Evolutionary conservation across 2,113 vertebrate species (phyloP).

Genomic region (Sylvilagus bachmani): DNA sequence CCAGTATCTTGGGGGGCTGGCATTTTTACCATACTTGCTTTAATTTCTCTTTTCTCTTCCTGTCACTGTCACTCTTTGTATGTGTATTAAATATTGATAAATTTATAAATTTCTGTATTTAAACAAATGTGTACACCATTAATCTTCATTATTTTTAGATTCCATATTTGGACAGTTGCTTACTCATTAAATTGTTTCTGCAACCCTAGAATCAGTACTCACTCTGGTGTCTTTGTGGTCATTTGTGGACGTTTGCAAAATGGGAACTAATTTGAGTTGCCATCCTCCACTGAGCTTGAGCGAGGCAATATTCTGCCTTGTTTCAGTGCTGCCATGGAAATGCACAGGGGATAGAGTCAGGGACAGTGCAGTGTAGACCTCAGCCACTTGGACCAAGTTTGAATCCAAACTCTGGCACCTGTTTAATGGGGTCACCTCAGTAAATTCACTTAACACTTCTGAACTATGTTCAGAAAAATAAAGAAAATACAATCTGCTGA

Average conservation of each 20-base stretch:
- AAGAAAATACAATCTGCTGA: neutral
- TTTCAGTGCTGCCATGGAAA: neutral
- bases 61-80: neutral
- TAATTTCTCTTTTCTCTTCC: neutral
- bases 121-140: accelerated
- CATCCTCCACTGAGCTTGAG: neutral
- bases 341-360: neutral
- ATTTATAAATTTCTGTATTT: neutral
- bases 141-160: neutral
- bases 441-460: neutral
- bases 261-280: neutral
- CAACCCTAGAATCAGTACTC: neutral
- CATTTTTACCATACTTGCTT: neutral
- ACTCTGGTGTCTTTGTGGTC: neutral
- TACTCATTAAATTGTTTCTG: neutral
- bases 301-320: neutral
- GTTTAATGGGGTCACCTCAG: neutral
- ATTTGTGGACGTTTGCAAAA: neutral
- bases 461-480: neutral
- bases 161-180: neutral
- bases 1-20: neutral
- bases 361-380: neutral
- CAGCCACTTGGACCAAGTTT: neutral
- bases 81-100: neutral
- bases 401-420: neutral